A percentile compares a stretch with the other conserved stretches of the same genome.
Conservation (phyloP, 2,113 vertebrate genomes). For the Strix uralensis region DNA sequence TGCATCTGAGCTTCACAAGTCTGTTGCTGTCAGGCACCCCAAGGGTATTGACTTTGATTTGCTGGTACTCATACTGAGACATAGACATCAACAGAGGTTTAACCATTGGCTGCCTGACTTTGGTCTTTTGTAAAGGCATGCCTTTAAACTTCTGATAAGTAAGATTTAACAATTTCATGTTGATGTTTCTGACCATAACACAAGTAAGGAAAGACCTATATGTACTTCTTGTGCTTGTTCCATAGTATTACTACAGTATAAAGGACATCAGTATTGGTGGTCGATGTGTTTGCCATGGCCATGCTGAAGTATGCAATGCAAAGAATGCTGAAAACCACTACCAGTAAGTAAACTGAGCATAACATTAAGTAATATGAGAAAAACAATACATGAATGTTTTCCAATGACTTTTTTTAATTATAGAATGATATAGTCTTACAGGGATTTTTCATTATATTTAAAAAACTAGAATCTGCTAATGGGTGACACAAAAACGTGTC, state of each 20-base stretch:
- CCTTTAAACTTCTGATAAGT: neutral
- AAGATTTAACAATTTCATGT: neutral
- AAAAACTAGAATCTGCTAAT: neutral
- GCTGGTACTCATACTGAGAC: neutral
- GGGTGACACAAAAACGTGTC: neutral
- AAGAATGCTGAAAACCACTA: slow-evolving; percentile 66
- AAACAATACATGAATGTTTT: neutral
- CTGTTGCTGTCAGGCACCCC: neutral
- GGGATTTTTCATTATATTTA: neutral
- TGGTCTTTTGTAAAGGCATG: neutral
- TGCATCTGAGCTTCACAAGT: neutral
- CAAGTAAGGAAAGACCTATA: neutral
- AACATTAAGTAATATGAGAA: neutral
- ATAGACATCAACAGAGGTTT: neutral
- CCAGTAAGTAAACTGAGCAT: slow-evolving; percentile 72
- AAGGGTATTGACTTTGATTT: neutral
- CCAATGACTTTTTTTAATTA: neutral
- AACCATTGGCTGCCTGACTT: neutral
- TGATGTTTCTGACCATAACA: neutral
- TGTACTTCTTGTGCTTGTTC: slow-evolving; percentile 4
- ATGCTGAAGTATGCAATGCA: slow-evolving; percentile 81
- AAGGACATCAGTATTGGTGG: slow-evolving; percentile 94
- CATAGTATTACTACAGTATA: slow-evolving; percentile 94
- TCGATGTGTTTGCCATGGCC: slow-evolving; percentile 90
- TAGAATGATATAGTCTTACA: neutral